Percentiles rank a stretch among this genome's conserved stretches.
Evolutionary conservation across 2,888 invertebrate species (phyloP).

Genomic region (Cybosia mesomella): DNA sequence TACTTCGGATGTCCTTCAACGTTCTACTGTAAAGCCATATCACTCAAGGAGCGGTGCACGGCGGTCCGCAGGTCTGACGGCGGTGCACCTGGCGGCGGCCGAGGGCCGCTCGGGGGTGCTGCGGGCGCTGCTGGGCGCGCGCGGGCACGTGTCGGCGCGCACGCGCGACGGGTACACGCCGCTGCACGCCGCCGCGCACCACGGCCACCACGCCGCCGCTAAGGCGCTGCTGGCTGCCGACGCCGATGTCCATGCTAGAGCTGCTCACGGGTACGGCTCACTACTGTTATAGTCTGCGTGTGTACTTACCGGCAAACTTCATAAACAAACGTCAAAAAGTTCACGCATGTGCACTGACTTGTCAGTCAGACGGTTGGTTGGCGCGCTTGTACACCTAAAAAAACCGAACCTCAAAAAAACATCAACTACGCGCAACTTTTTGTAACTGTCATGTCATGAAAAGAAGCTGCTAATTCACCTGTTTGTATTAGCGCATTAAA

Average conservation of each 20-base stretch:
- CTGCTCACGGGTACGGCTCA: slow-evolving; percentile 89
- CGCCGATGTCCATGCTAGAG: slow-evolving; percentile 94
- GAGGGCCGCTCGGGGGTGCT: slow-evolving; percentile 97
- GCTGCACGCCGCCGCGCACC: slow-evolving; percentile 98
- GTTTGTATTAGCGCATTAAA: no score
- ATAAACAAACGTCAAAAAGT: not conserved
- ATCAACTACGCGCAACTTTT: no score
- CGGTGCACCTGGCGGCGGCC: slow-evolving; percentile 97
- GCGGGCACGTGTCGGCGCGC: slow-evolving; percentile 90
- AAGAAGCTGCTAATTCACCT: no score
- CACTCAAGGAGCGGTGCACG: not conserved
- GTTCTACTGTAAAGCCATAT: not conserved
- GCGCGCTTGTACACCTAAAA: no score
- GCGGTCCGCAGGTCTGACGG: slow-evolving; percentile 92
- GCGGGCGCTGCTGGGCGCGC: slow-evolving; percentile 91
- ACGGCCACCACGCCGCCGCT: slow-evolving; percentile 97
- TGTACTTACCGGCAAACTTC: no score
- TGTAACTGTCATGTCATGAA: no score
- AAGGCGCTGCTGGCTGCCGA: slow-evolving; percentile 95
- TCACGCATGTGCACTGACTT: no score
- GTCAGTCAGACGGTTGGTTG: no score
- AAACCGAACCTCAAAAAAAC: no score
- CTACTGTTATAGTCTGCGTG: not conserved
- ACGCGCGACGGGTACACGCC: slow-evolving; percentile 97
- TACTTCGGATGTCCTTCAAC: not conserved